Evolutionary conservation across 2,797 vertebrate species (phyloP).

Genomic region (Coreius guichenoti): DNA sequence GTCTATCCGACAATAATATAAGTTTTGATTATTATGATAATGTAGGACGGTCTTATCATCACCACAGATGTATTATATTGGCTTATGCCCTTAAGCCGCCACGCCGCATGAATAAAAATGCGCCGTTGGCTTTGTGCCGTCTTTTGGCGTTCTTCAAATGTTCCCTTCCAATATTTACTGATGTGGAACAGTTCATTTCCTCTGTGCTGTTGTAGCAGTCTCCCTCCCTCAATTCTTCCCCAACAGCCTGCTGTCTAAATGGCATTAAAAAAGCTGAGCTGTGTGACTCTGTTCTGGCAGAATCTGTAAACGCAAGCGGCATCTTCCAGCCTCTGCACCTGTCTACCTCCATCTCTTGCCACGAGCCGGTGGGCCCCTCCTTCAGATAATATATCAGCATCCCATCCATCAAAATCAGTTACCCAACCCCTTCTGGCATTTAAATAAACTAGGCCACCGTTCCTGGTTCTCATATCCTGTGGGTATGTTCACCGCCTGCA

Average conservation of each 20-base stretch:
- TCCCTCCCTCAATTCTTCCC: slow-evolving; percentile 3
- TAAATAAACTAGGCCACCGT: slow-evolving; percentile 52
- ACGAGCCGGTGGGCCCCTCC: slow-evolving; percentile 32
- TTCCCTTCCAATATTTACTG: slow-evolving; percentile 49
- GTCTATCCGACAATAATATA: slow-evolving; percentile 8
- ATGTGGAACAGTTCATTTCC: slow-evolving; percentile 60
- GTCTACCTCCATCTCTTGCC: slow-evolving; percentile 53
- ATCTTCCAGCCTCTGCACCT: slow-evolving; percentile 54
- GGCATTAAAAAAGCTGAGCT: slow-evolving; percentile 48
- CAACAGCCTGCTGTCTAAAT: slow-evolving; percentile 45
- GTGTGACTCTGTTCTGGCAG: slow-evolving; percentile 50
- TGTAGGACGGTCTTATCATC: slow-evolving; percentile 23
- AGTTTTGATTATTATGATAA: slow-evolving; percentile 35
- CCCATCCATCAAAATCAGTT: slow-evolving; percentile 58
- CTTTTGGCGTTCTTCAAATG: slow-evolving; percentile 24
- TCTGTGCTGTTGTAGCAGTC: slow-evolving; percentile 48
- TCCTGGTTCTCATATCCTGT: slow-evolving; percentile 51
- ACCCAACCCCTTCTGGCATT: slow-evolving; percentile 57
- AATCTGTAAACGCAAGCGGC: slow-evolving; percentile 7
- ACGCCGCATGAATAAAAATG: slow-evolving; percentile 35
- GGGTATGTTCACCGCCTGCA: slow-evolving; percentile 22
- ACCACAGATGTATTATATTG: slow-evolving; percentile 34
- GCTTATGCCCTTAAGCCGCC: slow-evolving; percentile 33
- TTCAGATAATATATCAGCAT: slow-evolving; percentile 49
- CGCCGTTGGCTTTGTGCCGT: slow-evolving; percentile 34